These are phyloP conservation scores for Arnoldichthys spilopterus DNA, from an alignment of 2,797 vertebrate genomes.

Conservation along the genomic window DNA sequence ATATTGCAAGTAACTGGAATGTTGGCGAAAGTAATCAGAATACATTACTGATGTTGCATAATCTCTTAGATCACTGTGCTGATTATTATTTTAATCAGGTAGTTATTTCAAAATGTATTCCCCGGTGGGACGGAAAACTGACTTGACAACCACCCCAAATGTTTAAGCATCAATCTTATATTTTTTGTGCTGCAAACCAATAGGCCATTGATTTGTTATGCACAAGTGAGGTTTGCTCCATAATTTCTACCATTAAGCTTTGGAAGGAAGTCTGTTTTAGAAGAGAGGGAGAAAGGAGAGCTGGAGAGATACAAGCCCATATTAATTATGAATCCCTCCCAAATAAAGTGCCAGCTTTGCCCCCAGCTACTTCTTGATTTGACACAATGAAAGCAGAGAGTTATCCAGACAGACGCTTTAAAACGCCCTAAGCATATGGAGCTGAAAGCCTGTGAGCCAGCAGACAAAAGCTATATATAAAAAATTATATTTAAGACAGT, in stretches of 20 bases:
- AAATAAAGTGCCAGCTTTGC: constrained; percentile 43
- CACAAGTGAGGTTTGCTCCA: not conserved
- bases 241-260: not conserved
- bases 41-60: not conserved
- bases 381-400: constrained; percentile 9
- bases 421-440: not conserved
- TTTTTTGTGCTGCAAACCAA: not conserved
- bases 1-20: not conserved
- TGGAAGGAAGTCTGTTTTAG: not conserved
- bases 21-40: not conserved
- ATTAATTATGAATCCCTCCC: constrained; percentile 38
- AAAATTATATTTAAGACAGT: not conserved
- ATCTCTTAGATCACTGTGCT: not conserved
- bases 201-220: not conserved
- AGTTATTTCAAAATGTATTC: not conserved
- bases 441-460: not conserved
- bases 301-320: not conserved
- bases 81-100: constrained; percentile 8
- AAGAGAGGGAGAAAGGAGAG: not conserved
- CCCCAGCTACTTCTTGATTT: constrained; percentile 22
- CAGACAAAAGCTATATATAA: constrained; percentile 3
- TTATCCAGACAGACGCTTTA: constrained; percentile 2
- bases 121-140: not conserved
- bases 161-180: not conserved
- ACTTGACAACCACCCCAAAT: not conserved